Percentiles rank a stretch among this genome's conserved stretches.
Evolutionary conservation across 2,888 invertebrate species (phyloP).

Genomic region (Dicyrtomina minuta): DNA sequence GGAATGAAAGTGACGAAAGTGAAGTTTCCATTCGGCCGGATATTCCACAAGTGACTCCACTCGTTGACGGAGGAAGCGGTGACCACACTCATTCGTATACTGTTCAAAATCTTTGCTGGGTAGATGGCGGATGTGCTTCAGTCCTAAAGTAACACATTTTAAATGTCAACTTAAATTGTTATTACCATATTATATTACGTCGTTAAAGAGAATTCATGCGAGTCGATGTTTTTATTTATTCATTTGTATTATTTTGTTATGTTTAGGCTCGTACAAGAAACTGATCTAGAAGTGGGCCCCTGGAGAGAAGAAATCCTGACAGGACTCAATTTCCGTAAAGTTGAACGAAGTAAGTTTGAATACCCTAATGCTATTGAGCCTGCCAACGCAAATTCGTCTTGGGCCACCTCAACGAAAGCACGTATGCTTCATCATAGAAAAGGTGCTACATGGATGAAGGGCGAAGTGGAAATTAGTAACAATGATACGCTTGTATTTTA

Average conservation of each 20-base stretch:
- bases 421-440: constrained; percentile 37
- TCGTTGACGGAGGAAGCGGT: constrained; percentile 2
- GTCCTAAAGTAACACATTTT: constrained; percentile 34
- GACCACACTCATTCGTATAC: not conserved
- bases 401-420: constrained; percentile 45
- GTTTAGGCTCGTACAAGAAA: too few relatives aligned
- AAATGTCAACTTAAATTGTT: too few relatives aligned
- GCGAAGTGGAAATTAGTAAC: constrained; percentile 49
- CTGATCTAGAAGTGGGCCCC: constrained; percentile 49
- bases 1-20: not conserved
- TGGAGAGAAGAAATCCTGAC: constrained; percentile 51
- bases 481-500: constrained; percentile 50
- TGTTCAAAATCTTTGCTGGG: constrained; percentile 42
- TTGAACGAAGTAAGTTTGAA: constrained; percentile 38
- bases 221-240: too few relatives aligned
- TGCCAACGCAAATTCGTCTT: constrained; percentile 26
- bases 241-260: too few relatives aligned
- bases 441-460: constrained; percentile 35
- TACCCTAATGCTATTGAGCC: constrained; percentile 49
- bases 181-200: not conserved
- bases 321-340: constrained; percentile 42
- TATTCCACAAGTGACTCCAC: constrained; percentile 34
- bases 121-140: constrained; percentile 47
- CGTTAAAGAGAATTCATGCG: not conserved
- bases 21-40: constrained; percentile 35